These are phyloP conservation scores for Mylabris phalerata DNA, from an alignment of 1,140 invertebrate species.

Conservation along the genomic window DNA sequence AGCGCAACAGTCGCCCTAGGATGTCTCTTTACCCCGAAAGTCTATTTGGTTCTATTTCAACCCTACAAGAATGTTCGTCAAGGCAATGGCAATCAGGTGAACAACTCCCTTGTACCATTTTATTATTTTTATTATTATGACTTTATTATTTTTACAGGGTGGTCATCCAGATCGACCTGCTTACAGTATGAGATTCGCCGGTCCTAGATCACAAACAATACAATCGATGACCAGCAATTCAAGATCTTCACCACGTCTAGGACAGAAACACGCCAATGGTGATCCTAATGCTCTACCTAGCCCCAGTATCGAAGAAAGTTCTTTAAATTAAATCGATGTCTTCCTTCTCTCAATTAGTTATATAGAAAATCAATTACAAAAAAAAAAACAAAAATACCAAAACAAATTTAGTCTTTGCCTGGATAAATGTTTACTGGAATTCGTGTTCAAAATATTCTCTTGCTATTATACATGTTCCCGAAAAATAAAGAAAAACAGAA, in stretches of 20 bases:
- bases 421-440: slow-evolving; percentile 10
- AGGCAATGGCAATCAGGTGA: slow-evolving; percentile 41
- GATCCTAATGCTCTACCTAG: slow-evolving; percentile 40
- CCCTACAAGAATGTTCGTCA: slow-evolving; percentile 68
- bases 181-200: slow-evolving; percentile 45
- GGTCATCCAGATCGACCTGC: slow-evolving; percentile 31
- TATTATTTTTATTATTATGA: neutral
- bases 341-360: neutral
- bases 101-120: neutral
- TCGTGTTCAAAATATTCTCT: slow-evolving; percentile 8
- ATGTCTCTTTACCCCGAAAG: slow-evolving; percentile 73
- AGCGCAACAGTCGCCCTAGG: slow-evolving; percentile 69
- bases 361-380: no score
- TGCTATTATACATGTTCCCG: neutral
- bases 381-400: neutral
- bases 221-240: slow-evolving; percentile 48
- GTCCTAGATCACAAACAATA: slow-evolving; percentile 45
- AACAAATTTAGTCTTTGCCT: slow-evolving; percentile 9
- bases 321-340: slow-evolving; percentile 38
- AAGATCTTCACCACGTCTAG: slow-evolving; percentile 28
- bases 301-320: slow-evolving; percentile 44
- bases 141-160: slow-evolving; percentile 22
- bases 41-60: slow-evolving; percentile 69
- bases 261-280: slow-evolving; percentile 42
- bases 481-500: neutral